A percentile compares a stretch with the other conserved stretches of the same genome.
phyloP scores from a whole-genome alignment of 2,888 invertebrate species.

The Phaedon cochleariae region DNA sequence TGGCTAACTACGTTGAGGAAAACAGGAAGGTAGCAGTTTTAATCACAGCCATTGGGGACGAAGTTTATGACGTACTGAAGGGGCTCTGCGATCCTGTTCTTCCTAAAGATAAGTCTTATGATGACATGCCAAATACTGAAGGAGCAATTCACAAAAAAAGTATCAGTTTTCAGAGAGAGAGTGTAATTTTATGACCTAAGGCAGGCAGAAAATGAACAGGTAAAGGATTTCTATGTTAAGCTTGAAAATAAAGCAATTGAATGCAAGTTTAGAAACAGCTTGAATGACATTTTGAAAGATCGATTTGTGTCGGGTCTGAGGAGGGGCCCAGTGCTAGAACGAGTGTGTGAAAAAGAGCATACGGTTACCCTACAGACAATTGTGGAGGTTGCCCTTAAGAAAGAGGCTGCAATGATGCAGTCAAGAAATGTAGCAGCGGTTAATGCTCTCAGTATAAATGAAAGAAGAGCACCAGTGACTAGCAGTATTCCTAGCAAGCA shows the following conservation, averaged over 20 bases:
- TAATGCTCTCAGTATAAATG: background rate
- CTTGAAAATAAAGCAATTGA: conserved; percentile 27
- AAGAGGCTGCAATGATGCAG: conserved; percentile 15
- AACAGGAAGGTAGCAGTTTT: conserved; percentile 36
- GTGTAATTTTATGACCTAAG: conserved; percentile 28
- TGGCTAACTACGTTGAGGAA: conserved; percentile 33
- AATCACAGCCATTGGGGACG: conserved; percentile 33
- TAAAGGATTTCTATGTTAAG: conserved; percentile 26
- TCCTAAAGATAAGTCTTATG: conserved; percentile 35
- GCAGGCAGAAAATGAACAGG: conserved; percentile 22
- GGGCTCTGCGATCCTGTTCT: conserved; percentile 19
- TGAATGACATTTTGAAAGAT: conserved; percentile 28
- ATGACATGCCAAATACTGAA: conserved; percentile 25
- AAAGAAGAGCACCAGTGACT: background rate
- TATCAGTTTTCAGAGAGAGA: conserved; percentile 29
- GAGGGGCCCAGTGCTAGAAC: conserved; percentile 24
- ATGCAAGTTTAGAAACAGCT: conserved; percentile 28
- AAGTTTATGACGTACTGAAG: conserved; percentile 32
- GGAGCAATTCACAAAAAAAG: conserved; percentile 23
- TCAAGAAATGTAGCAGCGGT: background rate
- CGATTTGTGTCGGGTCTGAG: conserved; percentile 28
- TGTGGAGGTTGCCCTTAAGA: conserved; percentile 13
- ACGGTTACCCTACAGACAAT: conserved; percentile 6
- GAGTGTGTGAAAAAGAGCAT: conserved; percentile 34
- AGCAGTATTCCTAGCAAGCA: background rate